These are phyloP conservation scores for Celastrina argiolus DNA, from an alignment of 2,888 invertebrate species.

Conservation along the genomic window DNA sequence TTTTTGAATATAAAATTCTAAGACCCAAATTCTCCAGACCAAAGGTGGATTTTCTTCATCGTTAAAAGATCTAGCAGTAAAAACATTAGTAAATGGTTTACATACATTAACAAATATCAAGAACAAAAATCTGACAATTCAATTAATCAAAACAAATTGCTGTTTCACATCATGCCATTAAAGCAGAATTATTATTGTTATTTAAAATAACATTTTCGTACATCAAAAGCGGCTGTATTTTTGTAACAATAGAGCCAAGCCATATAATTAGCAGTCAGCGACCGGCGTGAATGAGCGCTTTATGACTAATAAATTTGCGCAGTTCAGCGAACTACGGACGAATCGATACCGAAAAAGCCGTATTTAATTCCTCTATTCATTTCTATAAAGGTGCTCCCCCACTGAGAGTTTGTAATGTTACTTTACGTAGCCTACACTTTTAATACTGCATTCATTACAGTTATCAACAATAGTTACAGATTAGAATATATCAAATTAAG, in stretches of 20 bases:
- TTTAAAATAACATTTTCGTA: background rate
- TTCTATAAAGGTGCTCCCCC: background rate
- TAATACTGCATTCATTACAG: too few species aligned
- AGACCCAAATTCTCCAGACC: too few species aligned
- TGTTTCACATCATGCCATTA: background rate
- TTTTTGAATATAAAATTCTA: too few species aligned
- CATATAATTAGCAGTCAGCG: constrained; percentile 14
- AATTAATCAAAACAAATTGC: background rate
- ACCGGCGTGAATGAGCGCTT: constrained; percentile 1
- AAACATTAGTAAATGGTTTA: background rate
- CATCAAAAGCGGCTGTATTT: background rate
- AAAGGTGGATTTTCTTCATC: too few species aligned
- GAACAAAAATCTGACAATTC: background rate
- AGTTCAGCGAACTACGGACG: background rate
- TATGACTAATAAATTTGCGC: constrained; percentile 9
- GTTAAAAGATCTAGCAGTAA: background rate
- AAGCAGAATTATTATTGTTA: background rate
- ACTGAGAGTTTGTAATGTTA: background rate
- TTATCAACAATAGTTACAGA: too few species aligned
- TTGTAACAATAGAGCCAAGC: constrained; percentile 7
- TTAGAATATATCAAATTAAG: too few species aligned
- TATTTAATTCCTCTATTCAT: too few species aligned
- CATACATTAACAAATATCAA: background rate
- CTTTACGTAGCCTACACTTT: background rate
- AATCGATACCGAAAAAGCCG: constrained; percentile 11